A percentile compares a stretch with the other conserved stretches of the same genome.
Conservation (phyloP, 2,888 invertebrate genomes). For the Quadroppia sp. region DNA sequence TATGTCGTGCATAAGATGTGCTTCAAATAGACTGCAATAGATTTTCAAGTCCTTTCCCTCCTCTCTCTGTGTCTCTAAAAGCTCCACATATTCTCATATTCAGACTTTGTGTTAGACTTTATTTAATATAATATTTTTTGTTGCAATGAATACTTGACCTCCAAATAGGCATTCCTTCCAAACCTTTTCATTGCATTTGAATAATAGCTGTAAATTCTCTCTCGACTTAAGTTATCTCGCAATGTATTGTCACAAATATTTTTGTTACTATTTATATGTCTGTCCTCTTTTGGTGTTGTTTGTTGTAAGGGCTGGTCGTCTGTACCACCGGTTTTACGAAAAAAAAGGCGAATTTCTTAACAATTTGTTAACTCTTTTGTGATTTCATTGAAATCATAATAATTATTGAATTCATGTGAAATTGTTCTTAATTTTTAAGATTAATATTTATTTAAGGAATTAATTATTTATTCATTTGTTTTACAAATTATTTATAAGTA, state of each 20-base stretch:
- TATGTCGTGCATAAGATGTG: conserved; percentile 16
- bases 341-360: neutral
- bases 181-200: neutral
- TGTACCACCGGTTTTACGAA: neutral
- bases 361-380: no score
- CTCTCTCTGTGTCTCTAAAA: neutral
- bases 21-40: neutral
- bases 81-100: neutral
- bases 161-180: neutral
- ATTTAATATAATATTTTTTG: neutral
- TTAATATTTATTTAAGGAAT: no score
- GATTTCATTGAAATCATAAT: no score
- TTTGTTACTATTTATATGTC: neutral
- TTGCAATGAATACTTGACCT: neutral
- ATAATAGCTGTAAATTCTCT: conserved; percentile 1
- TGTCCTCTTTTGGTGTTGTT: no score
- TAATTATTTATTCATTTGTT: no score
- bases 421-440: no score
- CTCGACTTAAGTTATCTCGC: neutral
- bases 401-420: no score
- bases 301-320: no score
- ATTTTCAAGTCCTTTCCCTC: neutral
- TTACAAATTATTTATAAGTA: no score
- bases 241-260: neutral
- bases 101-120: conserved; percentile 1